Evolutionary conservation across 2,113 vertebrate species (phyloP).

Genomic region (Eubucco bourcierii): DNA sequence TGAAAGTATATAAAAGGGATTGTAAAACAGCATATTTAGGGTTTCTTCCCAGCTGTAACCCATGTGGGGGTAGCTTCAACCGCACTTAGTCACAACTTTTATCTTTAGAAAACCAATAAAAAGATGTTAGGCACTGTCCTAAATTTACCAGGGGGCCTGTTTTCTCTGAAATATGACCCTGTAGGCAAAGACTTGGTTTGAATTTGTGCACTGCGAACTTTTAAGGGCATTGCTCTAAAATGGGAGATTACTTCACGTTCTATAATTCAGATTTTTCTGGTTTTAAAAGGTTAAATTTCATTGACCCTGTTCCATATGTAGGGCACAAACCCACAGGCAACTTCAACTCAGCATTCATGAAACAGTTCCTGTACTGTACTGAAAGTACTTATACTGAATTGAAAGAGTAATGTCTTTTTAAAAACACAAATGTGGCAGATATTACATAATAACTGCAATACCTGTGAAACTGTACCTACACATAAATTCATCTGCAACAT

Average conservation of each 20-base stretch:
- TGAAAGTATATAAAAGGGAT: neutral
- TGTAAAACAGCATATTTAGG: neutral
- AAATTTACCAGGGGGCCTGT: neutral
- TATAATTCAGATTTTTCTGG: neutral
- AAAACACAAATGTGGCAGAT: neutral
- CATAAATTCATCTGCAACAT: neutral
- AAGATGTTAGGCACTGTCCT: neutral
- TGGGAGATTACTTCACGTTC: accelerated
- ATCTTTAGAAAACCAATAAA: neutral
- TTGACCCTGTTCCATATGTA: neutral
- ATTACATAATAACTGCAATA: neutral
- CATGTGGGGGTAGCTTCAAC: neutral
- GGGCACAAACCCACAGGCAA: neutral
- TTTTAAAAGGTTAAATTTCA: neutral
- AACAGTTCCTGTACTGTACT: neutral
- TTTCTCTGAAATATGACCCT: neutral
- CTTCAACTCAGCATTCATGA: neutral
- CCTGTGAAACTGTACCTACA: neutral
- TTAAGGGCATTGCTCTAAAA: neutral
- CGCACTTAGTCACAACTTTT: neutral
- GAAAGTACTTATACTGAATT: neutral
- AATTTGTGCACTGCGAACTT: neutral
- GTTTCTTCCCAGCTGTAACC: neutral
- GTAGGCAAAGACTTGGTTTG: neutral
- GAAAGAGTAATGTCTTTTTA: neutral